Conservation (phyloP, 53 echinoderm and acorn worm species). For the Zoroaster sp. region DNA sequence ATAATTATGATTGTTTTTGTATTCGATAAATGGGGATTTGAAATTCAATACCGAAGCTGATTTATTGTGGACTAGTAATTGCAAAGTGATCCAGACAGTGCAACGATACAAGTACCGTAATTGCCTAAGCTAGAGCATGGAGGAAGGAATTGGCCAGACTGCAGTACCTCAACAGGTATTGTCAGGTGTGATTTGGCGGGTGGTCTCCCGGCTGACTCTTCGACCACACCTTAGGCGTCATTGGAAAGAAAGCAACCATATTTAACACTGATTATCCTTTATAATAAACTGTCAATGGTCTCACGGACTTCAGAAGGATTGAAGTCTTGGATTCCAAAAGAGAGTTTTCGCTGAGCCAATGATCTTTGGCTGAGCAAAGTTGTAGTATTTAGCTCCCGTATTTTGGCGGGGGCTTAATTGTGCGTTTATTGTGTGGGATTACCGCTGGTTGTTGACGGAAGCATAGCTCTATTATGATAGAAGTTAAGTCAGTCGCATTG, state of each 20-base stretch:
- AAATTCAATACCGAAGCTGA: background rate
- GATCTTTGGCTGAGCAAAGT: background rate
- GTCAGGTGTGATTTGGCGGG: background rate
- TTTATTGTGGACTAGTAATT: background rate
- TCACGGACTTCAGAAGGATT: background rate
- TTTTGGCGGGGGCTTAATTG: constrained; percentile 13
- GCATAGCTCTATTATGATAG: background rate
- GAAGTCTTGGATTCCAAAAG: background rate
- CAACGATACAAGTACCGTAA: background rate
- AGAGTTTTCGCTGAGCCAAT: background rate
- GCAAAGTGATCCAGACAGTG: background rate
- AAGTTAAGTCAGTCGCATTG: background rate
- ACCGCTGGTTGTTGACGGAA: constrained; percentile 22
- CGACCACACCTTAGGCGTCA: constrained; percentile 23
- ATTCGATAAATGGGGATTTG: background rate
- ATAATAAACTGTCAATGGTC: background rate
- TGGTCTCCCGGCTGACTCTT: background rate
- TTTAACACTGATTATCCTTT: constrained; percentile 46
- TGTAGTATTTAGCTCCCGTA: background rate
- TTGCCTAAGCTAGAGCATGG: background rate
- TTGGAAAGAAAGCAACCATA: constrained; percentile 20
- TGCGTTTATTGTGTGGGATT: constrained; percentile 13
- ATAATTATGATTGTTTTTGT: background rate
- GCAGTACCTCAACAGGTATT: background rate
- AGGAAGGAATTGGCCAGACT: background rate